phyloP scores from a whole-genome alignment of 2,797 vertebrate genomes.

The Anomalospiza imberbis region DNA sequence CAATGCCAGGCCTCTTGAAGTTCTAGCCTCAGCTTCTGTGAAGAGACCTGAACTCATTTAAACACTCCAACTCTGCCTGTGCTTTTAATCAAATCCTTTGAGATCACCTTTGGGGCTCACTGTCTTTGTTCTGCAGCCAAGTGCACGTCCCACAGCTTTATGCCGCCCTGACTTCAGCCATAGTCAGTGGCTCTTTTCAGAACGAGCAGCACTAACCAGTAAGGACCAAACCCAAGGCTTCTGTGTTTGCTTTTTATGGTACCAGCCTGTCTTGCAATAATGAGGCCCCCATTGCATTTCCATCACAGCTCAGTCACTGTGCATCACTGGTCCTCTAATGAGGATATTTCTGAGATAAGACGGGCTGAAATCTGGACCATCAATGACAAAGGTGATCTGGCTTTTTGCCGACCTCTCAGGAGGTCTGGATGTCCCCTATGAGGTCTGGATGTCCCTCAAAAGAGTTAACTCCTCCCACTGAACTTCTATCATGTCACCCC shows the following conservation, averaged over 20 bases:
- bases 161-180: not conserved
- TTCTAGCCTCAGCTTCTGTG: not conserved
- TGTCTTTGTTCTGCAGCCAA: not conserved
- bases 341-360: not conserved
- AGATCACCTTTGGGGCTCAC: not conserved
- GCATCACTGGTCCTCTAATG: not conserved
- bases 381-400: not conserved
- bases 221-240: not conserved
- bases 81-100: slow-evolving; percentile 18
- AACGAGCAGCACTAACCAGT: not conserved
- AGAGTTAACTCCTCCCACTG: not conserved
- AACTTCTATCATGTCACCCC: not conserved
- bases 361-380: not conserved
- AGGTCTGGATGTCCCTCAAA: not conserved
- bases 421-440: not conserved
- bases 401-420: not conserved
- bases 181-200: not conserved
- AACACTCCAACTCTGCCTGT: not conserved
- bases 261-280: not conserved
- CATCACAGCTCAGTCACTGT: not conserved
- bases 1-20: not conserved
- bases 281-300: not conserved
- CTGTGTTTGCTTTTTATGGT: not conserved
- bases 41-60: not conserved
- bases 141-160: not conserved